Percentiles rank a stretch among this genome's conserved stretches.
Evolutionary conservation across 37 sponge, comb jelly and placozoan species (phyloP).

Genomic region (Beroe ovata): DNA sequence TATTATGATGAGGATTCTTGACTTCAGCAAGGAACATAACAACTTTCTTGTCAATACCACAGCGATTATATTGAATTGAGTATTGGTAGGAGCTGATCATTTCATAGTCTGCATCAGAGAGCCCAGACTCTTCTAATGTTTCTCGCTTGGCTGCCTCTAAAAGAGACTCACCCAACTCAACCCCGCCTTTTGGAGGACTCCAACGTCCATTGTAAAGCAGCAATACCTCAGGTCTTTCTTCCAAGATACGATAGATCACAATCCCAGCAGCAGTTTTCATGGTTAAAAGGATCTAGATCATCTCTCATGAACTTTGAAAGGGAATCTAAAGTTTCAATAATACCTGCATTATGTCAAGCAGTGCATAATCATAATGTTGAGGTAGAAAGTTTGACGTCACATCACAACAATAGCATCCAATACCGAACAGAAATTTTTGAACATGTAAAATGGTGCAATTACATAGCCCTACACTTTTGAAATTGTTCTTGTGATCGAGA

Average conservation of each 20-base stretch:
- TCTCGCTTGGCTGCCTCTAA: conserved; percentile 8
- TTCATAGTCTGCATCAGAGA: background rate
- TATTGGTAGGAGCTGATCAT: background rate
- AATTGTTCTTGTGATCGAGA: too few species aligned
- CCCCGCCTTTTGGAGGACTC: conserved; percentile 57
- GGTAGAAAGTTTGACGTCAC: too few species aligned
- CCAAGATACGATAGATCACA: background rate
- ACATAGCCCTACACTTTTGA: too few species aligned
- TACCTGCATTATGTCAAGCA: too few species aligned
- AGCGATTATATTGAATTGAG: background rate
- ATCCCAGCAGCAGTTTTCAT: conserved; percentile 62
- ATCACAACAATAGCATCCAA: too few species aligned
- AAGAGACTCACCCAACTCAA: background rate
- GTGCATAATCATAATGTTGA: too few species aligned
- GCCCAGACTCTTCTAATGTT: conserved; percentile 28
- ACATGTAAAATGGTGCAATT: too few species aligned
- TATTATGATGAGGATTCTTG: background rate
- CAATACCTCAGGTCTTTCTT: conserved; percentile 10
- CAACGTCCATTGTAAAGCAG: conserved; percentile 16
- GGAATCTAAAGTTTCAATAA: too few species aligned
- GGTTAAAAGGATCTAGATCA: too few species aligned
- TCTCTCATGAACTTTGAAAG: too few species aligned
- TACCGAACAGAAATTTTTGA: too few species aligned
- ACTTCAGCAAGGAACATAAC: conserved; percentile 44
- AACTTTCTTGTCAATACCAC: background rate